Conservation (phyloP, 2,113 vertebrate species). For the Paratilapia polleni region DNA sequence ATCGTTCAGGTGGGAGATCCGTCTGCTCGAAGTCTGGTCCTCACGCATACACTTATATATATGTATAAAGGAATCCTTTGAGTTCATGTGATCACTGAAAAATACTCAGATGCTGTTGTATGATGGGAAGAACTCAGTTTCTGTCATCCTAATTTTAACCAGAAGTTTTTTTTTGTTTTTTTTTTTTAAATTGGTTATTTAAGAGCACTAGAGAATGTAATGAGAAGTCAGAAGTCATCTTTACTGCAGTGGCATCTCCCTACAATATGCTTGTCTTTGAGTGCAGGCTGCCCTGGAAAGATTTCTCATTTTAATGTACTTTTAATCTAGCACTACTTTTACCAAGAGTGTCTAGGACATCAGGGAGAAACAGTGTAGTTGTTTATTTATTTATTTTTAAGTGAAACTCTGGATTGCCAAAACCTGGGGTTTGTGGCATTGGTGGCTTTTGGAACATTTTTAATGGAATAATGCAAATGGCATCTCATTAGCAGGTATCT, state of each 20-base stretch:
- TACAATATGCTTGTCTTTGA: rapidly evolving
- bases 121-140: background rate
- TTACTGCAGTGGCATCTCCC: background rate
- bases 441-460: background rate
- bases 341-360: background rate
- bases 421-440: too few species aligned
- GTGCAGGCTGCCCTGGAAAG: background rate
- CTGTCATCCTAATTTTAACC: background rate
- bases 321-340: background rate
- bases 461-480: background rate
- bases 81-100: background rate
- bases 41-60: background rate
- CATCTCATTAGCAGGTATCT: too few species aligned
- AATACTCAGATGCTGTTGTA: background rate
- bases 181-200: background rate
- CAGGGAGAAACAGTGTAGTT: background rate
- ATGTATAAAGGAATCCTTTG: background rate
- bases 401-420: too few species aligned
- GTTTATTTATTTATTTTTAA: too few species aligned
- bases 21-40: background rate
- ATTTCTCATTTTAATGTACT: too few species aligned
- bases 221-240: background rate
- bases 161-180: background rate
- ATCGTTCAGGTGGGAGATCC: background rate
- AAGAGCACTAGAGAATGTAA: background rate